Evolutionary conservation across 2,113 vertebrate species (phyloP).

Genomic region (Megatriorchis doriae): DNA sequence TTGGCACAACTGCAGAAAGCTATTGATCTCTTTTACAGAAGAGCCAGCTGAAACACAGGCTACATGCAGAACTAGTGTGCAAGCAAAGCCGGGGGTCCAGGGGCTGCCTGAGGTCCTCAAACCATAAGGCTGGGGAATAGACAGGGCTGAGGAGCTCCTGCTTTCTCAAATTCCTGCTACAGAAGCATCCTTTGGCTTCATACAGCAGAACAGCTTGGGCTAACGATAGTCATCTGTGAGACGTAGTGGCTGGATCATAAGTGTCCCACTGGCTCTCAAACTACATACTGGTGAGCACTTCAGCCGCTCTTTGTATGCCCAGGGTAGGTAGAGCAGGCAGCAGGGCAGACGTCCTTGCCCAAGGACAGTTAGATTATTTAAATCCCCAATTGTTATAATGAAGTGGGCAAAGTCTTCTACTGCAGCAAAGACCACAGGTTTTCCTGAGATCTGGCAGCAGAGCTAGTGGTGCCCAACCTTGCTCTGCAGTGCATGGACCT

Average conservation of each 20-base stretch:
- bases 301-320: neutral
- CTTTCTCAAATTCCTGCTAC: neutral
- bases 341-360: neutral
- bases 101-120: neutral
- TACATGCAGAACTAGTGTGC: neutral
- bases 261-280: neutral
- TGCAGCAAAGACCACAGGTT: neutral
- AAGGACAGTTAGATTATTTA: neutral
- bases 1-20: neutral
- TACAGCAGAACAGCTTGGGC: neutral
- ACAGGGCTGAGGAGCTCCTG: neutral
- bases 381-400: neutral
- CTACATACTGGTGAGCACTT: neutral
- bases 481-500: neutral
- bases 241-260: rapidly evolving
- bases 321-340: neutral
- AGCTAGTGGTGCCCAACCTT: neutral
- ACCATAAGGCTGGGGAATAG: neutral
- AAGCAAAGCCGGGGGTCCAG: neutral
- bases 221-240: neutral
- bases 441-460: neutral
- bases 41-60: neutral
- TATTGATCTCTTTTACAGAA: neutral
- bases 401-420: neutral
- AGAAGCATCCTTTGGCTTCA: neutral